Percentiles rank a stretch among this genome's conserved stretches.
Evolutionary conservation across 2,113 vertebrate species (phyloP).

Genomic region (Clupea harengus): DNA sequence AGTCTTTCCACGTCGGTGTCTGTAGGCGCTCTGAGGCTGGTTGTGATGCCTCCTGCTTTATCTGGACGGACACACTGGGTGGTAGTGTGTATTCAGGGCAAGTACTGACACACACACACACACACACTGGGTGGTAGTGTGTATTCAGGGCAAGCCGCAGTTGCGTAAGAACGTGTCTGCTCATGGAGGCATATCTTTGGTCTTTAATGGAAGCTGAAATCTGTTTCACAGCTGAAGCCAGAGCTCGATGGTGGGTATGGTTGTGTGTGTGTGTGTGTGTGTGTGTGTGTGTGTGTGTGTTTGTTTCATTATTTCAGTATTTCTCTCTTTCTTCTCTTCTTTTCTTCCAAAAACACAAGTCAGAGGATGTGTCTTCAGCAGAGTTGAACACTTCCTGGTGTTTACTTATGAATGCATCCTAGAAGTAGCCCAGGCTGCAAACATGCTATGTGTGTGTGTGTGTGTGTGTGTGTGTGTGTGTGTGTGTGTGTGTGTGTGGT

Average conservation of each 20-base stretch:
- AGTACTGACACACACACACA: too few relatives aligned
- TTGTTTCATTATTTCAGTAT: not conserved
- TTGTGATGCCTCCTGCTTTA: constrained; percentile 9
- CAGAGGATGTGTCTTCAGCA: not conserved
- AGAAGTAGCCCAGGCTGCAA: not conserved
- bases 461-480: too few relatives aligned
- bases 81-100: constrained; percentile 22
- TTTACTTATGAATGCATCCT: not conserved
- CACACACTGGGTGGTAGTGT: constrained; percentile 15
- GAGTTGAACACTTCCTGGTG: not conserved
- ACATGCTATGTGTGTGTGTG: not conserved
- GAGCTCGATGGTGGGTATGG: not conserved
- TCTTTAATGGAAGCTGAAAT: constrained; percentile 21
- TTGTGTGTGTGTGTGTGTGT: not conserved
- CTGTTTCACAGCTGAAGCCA: constrained; percentile 2
- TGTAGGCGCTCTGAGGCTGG: constrained; percentile 7
- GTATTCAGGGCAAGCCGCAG: constrained; percentile 24
- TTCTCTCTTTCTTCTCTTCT: not conserved
- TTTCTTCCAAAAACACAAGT: not conserved
- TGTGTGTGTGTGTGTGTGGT: too few relatives aligned
- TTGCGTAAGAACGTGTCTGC: constrained; percentile 18
- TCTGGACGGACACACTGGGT: constrained; percentile 22
- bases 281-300: not conserved
- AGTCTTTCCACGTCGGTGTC: not conserved
- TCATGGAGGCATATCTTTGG: not conserved